phyloP scores from a whole-genome alignment of 2,113 vertebrate species.

The Caretta caretta region DNA sequence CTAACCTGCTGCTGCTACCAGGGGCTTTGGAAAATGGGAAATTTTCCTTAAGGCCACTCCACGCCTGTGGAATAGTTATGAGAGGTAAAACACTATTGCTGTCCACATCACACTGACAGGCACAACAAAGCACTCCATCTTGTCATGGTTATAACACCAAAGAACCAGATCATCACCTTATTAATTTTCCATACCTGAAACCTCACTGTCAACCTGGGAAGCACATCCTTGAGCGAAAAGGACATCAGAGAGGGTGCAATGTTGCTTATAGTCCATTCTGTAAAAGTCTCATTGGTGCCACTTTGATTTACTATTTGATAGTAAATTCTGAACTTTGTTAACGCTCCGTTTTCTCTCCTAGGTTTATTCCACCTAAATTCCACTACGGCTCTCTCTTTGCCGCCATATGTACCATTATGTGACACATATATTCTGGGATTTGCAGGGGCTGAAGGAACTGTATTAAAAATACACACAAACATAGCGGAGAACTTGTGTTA shows the following conservation, averaged over 20 bases:
- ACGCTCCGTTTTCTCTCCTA: conserved; percentile 64
- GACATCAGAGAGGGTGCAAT: conserved; percentile 10
- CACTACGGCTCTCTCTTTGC: conserved; percentile 43
- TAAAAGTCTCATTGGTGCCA: background rate
- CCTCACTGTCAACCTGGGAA: conserved; percentile 45
- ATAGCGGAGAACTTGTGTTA: background rate
- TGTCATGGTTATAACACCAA: background rate
- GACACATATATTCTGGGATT: conserved; percentile 75
- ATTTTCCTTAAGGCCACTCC: background rate
- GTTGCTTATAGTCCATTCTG: conserved; percentile 42
- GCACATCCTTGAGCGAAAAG: conserved; percentile 63
- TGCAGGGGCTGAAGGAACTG: conserved; percentile 77
- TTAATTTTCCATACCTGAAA: conserved; percentile 77
- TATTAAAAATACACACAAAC: background rate
- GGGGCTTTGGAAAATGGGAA: background rate
- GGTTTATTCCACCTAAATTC: conserved; percentile 80
- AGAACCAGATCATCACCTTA: background rate
- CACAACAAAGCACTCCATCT: background rate
- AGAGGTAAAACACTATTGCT: background rate
- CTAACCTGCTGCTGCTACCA: background rate
- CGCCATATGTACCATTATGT: background rate
- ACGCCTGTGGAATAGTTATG: background rate
- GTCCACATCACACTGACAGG: background rate
- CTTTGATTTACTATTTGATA: conserved; percentile 67
- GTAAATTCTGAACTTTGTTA: conserved; percentile 72